Evolutionary conservation across 2,888 invertebrate species (phyloP).

Genomic region (Xestoiulus laeticollis): DNA sequence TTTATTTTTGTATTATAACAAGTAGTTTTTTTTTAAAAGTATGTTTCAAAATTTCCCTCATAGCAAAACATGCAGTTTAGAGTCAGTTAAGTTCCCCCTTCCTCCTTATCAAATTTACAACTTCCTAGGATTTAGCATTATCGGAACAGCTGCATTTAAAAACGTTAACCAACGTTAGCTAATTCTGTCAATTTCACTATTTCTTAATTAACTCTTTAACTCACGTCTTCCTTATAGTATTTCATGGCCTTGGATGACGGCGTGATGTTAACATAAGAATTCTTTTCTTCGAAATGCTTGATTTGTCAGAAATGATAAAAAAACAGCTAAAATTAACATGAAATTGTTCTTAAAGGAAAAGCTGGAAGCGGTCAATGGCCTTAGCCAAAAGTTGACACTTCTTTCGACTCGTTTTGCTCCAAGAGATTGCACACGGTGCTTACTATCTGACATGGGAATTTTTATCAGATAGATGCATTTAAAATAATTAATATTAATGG

Average conservation of each 20-base stretch:
- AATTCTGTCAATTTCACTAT: not conserved
- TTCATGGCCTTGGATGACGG: not conserved
- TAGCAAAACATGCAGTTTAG: too few relatives aligned
- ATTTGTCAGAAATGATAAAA: not conserved
- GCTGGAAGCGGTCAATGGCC: conserved; percentile 3
- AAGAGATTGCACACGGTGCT: not conserved
- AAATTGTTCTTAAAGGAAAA: not conserved
- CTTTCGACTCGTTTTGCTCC: conserved; percentile 12
- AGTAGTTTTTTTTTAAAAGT: too few relatives aligned
- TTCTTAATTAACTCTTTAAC: not conserved
- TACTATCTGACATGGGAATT: not conserved
- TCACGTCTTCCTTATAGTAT: not conserved
- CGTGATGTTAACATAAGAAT: not conserved
- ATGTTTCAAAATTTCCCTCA: too few relatives aligned
- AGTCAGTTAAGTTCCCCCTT: too few relatives aligned
- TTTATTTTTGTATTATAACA: too few relatives aligned
- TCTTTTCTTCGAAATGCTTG: not conserved
- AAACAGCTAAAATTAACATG: not conserved
- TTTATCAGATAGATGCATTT: conserved; percentile 18
- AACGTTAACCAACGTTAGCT: not conserved
- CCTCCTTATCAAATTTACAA: too few relatives aligned
- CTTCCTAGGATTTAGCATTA: too few relatives aligned
- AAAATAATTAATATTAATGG: conserved; percentile 28
- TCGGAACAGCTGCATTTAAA: not conserved
- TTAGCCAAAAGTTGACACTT: not conserved